Conservation (phyloP, 2,797 vertebrate species). For the Buphagus erythrorhynchus region DNA sequence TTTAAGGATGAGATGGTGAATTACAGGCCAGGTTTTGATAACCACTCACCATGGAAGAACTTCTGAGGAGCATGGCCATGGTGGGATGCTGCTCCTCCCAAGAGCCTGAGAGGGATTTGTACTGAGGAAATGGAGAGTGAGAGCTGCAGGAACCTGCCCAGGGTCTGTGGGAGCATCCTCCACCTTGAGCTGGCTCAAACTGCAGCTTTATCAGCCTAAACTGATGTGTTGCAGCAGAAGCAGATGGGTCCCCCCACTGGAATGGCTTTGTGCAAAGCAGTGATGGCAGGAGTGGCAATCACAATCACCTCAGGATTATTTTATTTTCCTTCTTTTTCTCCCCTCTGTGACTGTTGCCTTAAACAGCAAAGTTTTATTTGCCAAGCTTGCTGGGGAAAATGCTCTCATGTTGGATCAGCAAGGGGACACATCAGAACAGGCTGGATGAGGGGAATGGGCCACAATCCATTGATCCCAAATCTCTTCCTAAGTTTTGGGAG, state of each 20-base stretch:
- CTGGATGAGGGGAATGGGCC: neutral
- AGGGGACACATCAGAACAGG: neutral
- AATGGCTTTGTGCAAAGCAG: rapidly evolving
- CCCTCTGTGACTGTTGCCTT: neutral
- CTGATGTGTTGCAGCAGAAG: rapidly evolving
- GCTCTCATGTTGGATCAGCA: neutral
- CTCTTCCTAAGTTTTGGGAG: neutral
- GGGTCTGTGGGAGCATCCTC: neutral
- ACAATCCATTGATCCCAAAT: neutral
- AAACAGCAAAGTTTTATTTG: neutral
- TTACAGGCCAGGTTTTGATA: neutral
- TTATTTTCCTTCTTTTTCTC: neutral
- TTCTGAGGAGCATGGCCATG: neutral
- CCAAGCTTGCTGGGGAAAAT: neutral
- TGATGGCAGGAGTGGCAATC: neutral
- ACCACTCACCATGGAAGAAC: neutral
- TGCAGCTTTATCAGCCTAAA: neutral
- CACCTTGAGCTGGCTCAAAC: neutral
- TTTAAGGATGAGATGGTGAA: neutral
- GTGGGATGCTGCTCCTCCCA: neutral
- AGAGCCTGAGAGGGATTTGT: neutral
- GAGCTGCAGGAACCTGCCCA: neutral
- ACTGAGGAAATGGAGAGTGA: neutral
- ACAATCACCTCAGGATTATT: neutral
- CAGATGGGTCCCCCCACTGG: rapidly evolving